Evolutionary conservation across 1,140 invertebrate genomes (phyloP).

Genomic region (Sesamia nonagrioides): DNA sequence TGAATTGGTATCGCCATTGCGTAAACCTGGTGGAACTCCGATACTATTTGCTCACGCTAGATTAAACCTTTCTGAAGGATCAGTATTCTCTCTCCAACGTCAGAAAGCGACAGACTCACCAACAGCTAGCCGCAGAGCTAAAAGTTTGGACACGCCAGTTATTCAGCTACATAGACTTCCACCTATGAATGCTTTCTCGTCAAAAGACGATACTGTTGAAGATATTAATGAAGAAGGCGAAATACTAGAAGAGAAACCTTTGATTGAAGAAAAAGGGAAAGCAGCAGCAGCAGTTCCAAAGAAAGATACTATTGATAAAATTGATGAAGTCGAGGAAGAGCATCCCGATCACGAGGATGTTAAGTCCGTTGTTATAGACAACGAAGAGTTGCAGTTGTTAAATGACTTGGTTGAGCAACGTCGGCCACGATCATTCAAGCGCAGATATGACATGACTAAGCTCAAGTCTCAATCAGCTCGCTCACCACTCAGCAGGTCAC

Average conservation of each 20-base stretch:
- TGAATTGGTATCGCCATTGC: conserved; percentile 88
- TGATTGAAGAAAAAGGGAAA: conserved; percentile 82
- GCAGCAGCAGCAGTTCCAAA: conserved; percentile 55
- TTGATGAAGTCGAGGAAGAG: conserved; percentile 88
- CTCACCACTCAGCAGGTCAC: conserved; percentile 79
- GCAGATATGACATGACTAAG: conserved; percentile 83
- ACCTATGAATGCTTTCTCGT: conserved; percentile 94
- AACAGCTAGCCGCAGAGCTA: conserved; percentile 91
- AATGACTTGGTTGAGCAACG: conserved; percentile 85
- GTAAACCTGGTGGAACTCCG: conserved; percentile 91
- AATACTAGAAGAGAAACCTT: conserved; percentile 88
- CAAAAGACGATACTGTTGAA: conserved; percentile 95
- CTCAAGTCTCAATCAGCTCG: conserved; percentile 75
- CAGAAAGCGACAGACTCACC: conserved; percentile 93
- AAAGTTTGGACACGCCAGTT: conserved; percentile 94
- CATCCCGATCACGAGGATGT: conserved; percentile 67
- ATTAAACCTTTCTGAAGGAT: conserved; percentile 94
- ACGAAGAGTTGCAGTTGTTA: conserved; percentile 87
- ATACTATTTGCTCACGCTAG: conserved; percentile 93
- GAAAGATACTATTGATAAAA: conserved; percentile 84
- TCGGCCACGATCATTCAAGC: conserved; percentile 85
- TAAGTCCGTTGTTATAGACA: conserved; percentile 87
- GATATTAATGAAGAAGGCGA: conserved; percentile 90
- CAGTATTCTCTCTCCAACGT: conserved; percentile 91
- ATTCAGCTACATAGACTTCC: conserved; percentile 93